phyloP scores from a whole-genome alignment of 2,888 invertebrate species.

The Gasteruption jaculator region DNA sequence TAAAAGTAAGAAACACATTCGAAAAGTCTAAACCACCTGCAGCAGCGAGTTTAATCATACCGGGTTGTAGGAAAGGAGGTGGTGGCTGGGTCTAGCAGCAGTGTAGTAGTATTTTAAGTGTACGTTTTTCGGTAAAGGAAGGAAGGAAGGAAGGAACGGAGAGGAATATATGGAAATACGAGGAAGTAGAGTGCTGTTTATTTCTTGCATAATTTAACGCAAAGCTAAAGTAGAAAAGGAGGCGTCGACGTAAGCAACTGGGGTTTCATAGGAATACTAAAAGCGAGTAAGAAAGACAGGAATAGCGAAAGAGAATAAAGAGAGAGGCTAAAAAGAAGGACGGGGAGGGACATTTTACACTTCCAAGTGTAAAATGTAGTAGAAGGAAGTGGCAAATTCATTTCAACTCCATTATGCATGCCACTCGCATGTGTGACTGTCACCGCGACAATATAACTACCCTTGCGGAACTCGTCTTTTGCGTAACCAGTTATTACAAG shows the following conservation, averaged over 20 bases:
- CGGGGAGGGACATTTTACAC: no score
- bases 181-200: conserved; percentile 28
- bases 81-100: no score
- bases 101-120: no score
- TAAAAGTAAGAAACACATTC: no score
- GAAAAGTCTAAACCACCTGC: no score
- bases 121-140: no score
- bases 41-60: no score
- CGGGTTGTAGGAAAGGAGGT: no score
- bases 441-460: conserved; percentile 2
- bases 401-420: conserved; percentile 15
- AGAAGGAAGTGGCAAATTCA: conserved; percentile 19
- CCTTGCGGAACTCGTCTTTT: conserved; percentile 12
- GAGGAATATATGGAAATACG: no score
- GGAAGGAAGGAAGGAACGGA: no score
- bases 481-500: conserved; percentile 22
- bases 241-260: not conserved
- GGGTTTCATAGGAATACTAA: not conserved
- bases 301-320: not conserved
- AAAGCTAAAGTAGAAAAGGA: conserved; percentile 13
- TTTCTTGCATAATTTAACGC: conserved; percentile 33
- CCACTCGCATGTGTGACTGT: conserved; percentile 5
- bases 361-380: conserved; percentile 13
- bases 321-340: conserved; percentile 1
- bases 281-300: not conserved